phyloP scores from a whole-genome alignment of 2,113 vertebrate genomes.

The Corythoichthys haematopterus region DNA sequence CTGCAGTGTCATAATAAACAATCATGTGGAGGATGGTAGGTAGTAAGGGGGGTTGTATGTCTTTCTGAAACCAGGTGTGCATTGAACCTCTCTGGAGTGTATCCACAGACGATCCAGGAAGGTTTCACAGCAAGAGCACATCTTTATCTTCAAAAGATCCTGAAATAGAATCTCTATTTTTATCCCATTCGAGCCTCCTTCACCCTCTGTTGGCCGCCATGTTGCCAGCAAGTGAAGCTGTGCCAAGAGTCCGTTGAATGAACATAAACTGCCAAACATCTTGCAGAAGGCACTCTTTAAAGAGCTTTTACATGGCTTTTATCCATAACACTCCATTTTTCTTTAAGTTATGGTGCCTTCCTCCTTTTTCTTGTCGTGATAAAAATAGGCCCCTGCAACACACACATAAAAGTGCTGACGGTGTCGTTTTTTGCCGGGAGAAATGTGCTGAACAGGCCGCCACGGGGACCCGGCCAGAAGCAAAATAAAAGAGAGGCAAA shows the following conservation, averaged over 20 bases:
- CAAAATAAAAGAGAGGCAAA: background rate
- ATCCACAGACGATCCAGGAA: background rate
- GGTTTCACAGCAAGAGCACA: background rate
- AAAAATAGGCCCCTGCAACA: constrained; percentile 2
- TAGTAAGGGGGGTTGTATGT: background rate
- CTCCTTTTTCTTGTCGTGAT: background rate
- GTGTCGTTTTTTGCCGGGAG: background rate
- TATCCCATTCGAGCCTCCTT: background rate
- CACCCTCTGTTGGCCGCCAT: constrained; percentile 4
- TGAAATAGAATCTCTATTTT: constrained; percentile 6
- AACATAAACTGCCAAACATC: background rate
- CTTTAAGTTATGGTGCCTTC: background rate
- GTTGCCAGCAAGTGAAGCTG: constrained; percentile 1
- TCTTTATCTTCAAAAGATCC: constrained; percentile 8
- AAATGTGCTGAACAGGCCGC: constrained; percentile 6
- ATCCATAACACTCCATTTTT: constrained; percentile 3
- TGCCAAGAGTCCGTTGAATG: constrained; percentile 1
- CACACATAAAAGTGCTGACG: constrained; percentile 1
- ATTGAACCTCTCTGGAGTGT: background rate
- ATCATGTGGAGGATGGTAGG: background rate
- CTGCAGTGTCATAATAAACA: constrained; percentile 7
- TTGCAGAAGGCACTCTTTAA: background rate
- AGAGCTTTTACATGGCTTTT: background rate
- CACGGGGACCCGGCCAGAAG: background rate
- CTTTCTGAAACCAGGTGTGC: constrained; percentile 1